Base-by-base conservation (phyloP, 53 echinoderm and acorn worm genomes). In the Paelopatides confundens region DNA sequence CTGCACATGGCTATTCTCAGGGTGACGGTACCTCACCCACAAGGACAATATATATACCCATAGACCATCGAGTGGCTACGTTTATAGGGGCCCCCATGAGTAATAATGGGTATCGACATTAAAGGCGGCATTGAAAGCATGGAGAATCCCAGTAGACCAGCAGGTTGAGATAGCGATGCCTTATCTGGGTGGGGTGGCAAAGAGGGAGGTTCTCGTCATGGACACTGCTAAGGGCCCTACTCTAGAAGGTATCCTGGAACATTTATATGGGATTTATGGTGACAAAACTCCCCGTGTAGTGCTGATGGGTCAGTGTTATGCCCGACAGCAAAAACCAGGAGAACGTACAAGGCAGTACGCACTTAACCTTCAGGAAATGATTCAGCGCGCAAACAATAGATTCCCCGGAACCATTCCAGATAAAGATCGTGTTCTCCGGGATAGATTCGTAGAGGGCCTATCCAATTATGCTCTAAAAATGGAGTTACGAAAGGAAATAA, bases 121-220 rank as follows among this genome's bases (percentile, higher is more conserved):
- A 18, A 30, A 21, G 11, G 82, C 62, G 31, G 82, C 82, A 1
- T 34, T 70, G 3, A 48, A 34, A 21, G 87, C 62, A 23, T 86
- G 71, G 53, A 2, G 43, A 26, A 76, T 58, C 32, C 76, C 76
- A 28, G 34, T 1, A 24, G 71, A 71, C 2, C 87, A 86, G 26
- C 74, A 70, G 32, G 50, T 51, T 35, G 70, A 76, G 28, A 17
- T 86, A 23, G 70, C 71, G n/a, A 34, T 86, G 26, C 69, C 30
- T 23, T 86, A 86, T 35, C 71, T 86, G 53, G 87, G 87, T 18
- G 87, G 50, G 28, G 17, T 49, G 31, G 77, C 77, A 10, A 5
- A 10, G 31, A 77, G 77, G 77, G 77, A 77, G 51, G 77, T 51
- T 21, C 38, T 48, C 12, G 77, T 77, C 30, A 26, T 77, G 50